Base-by-base conservation (phyloP, 1,140 invertebrate species). In the Platyura marginata region DNA sequence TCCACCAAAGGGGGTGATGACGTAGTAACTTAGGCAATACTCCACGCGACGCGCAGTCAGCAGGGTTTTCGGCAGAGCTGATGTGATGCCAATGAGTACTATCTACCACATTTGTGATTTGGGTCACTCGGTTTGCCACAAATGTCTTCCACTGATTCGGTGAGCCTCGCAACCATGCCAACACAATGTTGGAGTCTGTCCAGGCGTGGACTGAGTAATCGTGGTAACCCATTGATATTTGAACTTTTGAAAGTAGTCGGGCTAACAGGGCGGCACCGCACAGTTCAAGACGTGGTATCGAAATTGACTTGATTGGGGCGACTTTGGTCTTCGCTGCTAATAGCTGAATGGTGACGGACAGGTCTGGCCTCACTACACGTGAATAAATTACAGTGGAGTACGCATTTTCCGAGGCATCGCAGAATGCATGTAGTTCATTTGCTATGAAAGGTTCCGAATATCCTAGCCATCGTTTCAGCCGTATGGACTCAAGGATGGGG, bases 201-300 rank as follows among this genome's bases (percentile, higher is more conserved):
- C 50, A 56, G 29, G 10, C 40, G 10, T 16, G 25, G 4, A 25
- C 8, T 19, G 18, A 1, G 25, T 10, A 29, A 35, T 25, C 5
- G 21, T 37, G 10, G 15, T 23, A n/a, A 3, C 2, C 2, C 2
- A 9, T 23, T 16, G 40, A n/a, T 11, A 37, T 35, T 2, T 45
- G 39, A 36, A 11, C 15, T 18, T 36, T 36, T 36, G 15, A 36
- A 6, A 36, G 6, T 18, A 41, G 16, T 18, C 20, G 23, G 4
- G 23, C 40, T 20, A 41, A 13, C 9, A 41, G 18, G 3, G 10
- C 21, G 3, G 40, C 21, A 8, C 8, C 40, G 18, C 40, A 41
- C 21, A 65, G 45, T 44, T 66, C 63, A 1, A 65, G 42, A 16
- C 56, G 41, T 0, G 63, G 62, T 8, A 72, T 57, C 2, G 72